These are phyloP conservation scores for Branchinecta lindahli DNA, from an alignment of 1,140 invertebrate species.

Conservation along the genomic window DNA sequence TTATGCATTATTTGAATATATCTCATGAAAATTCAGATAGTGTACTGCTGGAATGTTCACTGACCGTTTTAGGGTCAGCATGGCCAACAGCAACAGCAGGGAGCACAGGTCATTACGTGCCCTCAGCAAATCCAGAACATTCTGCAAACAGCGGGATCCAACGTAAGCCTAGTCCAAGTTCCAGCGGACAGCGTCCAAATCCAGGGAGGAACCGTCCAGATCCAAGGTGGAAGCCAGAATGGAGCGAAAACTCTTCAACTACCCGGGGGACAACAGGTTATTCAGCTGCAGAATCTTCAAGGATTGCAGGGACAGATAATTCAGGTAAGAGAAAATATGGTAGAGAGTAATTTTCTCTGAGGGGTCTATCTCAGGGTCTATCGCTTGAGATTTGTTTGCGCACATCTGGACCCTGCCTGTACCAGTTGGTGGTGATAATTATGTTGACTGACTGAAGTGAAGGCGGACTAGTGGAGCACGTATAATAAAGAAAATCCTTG, in stretches of 20 bases:
- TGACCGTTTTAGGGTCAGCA: too few relatives aligned
- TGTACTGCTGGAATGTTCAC: too few relatives aligned
- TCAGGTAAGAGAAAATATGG: background rate
- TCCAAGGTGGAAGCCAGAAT: background rate
- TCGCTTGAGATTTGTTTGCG: too few relatives aligned
- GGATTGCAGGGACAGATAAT: background rate
- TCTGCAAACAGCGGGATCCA: background rate
- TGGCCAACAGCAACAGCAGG: background rate
- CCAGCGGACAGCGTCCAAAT: background rate
- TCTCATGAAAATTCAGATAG: too few relatives aligned
- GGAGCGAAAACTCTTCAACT: background rate
- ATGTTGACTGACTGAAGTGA: too few relatives aligned
- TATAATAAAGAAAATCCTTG: too few relatives aligned
- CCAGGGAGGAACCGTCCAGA: background rate
- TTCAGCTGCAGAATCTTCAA: background rate
- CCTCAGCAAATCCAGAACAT: constrained; percentile 8
- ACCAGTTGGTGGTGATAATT: too few relatives aligned
- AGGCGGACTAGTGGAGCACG: too few relatives aligned
- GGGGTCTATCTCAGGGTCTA: too few relatives aligned
- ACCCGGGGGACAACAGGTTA: background rate
- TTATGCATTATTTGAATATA: too few relatives aligned
- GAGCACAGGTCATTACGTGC: background rate
- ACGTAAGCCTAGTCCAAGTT: background rate
- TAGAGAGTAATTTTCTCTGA: too few relatives aligned
- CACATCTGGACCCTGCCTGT: too few relatives aligned